A percentile compares a stretch with the other conserved stretches of the same genome.
Evolutionary conservation across 2,888 invertebrate species (phyloP).

Genomic region (Coenonympha arcania): DNA sequence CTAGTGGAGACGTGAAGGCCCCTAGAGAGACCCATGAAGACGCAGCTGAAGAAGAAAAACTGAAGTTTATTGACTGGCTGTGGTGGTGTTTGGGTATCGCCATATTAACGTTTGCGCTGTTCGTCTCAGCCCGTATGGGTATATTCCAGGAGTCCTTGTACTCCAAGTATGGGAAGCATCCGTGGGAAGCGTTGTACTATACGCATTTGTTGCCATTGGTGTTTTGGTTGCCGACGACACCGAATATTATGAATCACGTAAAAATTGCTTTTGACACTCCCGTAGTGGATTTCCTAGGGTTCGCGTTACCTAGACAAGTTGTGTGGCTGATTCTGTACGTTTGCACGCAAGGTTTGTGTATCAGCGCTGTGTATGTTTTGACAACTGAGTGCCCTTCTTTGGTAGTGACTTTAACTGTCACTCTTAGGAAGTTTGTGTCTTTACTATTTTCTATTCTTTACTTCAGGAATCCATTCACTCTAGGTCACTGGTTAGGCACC

Average conservation of each 20-base stretch:
- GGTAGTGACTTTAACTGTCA: slow-evolving; percentile 96
- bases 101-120: slow-evolving; percentile 88
- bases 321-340: slow-evolving; percentile 86
- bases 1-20: slow-evolving; percentile 80
- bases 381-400: slow-evolving; percentile 95
- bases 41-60: slow-evolving; percentile 54
- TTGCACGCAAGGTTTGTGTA: slow-evolving; percentile 92
- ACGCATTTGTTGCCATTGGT: slow-evolving; percentile 94
- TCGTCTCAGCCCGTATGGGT: slow-evolving; percentile 96
- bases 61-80: slow-evolving; percentile 67
- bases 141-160: slow-evolving; percentile 93
- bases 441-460: slow-evolving; percentile 95
- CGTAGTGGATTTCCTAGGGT: slow-evolving; percentile 74
- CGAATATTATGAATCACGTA: slow-evolving; percentile 85
- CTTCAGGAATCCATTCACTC: slow-evolving; percentile 94
- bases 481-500: slow-evolving; percentile 93
- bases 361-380: slow-evolving; percentile 93
- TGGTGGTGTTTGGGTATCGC: slow-evolving; percentile 82
- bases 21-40: slow-evolving; percentile 61
- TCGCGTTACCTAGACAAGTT: slow-evolving; percentile 82
- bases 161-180: slow-evolving; percentile 89
- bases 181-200: slow-evolving; percentile 89
- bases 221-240: slow-evolving; percentile 84
- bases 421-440: slow-evolving; percentile 95
- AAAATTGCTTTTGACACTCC: slow-evolving; percentile 80